Base-by-base conservation (phyloP, 2,888 invertebrate genomes). In the Creontiades dilutus region DNA sequence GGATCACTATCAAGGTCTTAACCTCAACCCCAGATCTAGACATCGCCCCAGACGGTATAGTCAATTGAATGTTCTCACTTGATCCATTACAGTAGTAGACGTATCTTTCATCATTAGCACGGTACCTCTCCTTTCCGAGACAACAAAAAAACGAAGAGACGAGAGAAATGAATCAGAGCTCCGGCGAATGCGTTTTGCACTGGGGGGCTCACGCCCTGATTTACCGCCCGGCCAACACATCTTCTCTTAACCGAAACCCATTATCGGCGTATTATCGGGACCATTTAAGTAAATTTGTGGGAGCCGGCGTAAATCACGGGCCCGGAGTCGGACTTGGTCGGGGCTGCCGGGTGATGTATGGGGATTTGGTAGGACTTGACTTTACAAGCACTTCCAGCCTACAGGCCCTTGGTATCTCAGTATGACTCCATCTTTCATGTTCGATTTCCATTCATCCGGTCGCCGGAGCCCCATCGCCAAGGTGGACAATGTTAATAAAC, bases 251-350 rank as follows among this genome's bases (percentile, higher is more conserved):
- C 82, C 55, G 82, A 48, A 52, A 48, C 23, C 82, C 82, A 82
- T 82, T 82, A 82, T 82, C 82, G 52, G 27, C 82, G 23, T 82
- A 82, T 82, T 82, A 82, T 82, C 82, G 55, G 19, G 82, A 48
- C 82, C 82, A 85, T 85, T 61, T 61, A 46, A 85, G 85, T 85
- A 85, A 85, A 85, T 85, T 85, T 85, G 85, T 61, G 85, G 61
- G 68, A 57, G 85, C 16, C 7, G 68, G 85, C 85, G 68, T 85
- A 85, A 85, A 85, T 85, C 85, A 85, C 47, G 12, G 16, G n/a
- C n/a, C n/a, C 19, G 23, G 52, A 80, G 76, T 76, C 23, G 19
- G 28, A 12, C 37, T n/a, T 19, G 46, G n/a, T 28, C 28, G 1
- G 46, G n/a, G 16, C 28, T 28, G 23, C 4, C 81, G 46, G 46